phyloP scores from a whole-genome alignment of 1,140 invertebrate genomes.

The Hirudo medicinalis region DNA sequence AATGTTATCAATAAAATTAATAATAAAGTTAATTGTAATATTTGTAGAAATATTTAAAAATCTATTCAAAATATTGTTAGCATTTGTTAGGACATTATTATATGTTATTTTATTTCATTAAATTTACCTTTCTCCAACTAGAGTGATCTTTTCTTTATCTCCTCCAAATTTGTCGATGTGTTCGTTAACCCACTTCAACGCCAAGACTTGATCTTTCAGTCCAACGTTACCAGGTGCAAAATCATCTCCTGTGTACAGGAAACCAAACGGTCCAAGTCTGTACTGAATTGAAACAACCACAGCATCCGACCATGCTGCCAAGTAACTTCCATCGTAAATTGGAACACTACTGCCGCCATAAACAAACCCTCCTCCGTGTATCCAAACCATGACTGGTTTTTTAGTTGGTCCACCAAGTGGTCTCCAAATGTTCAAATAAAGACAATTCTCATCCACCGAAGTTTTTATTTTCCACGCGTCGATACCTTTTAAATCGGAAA shows the following conservation, averaged over 20 bases:
- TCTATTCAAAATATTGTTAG: no score
- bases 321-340: no score
- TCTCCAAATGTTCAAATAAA: conserved; percentile 7
- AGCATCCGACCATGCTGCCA: conserved; percentile 57
- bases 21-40: no score
- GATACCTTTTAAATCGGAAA: no score
- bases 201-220: conserved; percentile 51
- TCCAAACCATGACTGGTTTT: conserved; percentile 6
- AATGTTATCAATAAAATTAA: no score
- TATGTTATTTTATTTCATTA: no score
- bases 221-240: conserved; percentile 50
- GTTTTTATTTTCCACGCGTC: no score
- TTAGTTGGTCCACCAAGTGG: not conserved
- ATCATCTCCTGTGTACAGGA: conserved; percentile 64
- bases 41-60: no score
- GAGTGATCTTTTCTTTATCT: conserved; percentile 29
- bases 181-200: conserved; percentile 48
- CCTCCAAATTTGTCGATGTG: conserved; percentile 36
- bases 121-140: conserved; percentile 53
- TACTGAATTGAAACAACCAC: conserved; percentile 86
- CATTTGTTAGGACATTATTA: no score
- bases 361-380: not conserved
- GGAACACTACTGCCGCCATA: no score
- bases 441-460: not conserved
- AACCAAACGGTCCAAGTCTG: conserved; percentile 68